Evolutionary conservation across 2,888 invertebrate species (phyloP), one percentile per base, ranked within the genome.

Genomic region (Himalopsyche anomala): DNA sequence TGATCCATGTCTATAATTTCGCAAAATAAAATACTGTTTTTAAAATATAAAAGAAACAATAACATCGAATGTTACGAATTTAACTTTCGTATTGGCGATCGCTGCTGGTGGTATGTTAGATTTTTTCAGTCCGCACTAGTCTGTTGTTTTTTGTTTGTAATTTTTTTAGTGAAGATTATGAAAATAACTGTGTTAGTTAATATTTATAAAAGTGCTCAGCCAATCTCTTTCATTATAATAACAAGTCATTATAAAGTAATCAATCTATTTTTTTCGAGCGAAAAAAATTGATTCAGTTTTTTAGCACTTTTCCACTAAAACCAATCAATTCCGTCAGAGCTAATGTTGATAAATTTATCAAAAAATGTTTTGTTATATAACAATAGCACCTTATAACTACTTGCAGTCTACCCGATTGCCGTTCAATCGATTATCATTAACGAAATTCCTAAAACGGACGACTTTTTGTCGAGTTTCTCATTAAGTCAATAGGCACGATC

Each of bases 401-500:
- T 5, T 2, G 62, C 51, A 51, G 62, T 62, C 19, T 62, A 62
- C 19, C 19, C 62, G 62, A 19, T 62, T 62, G 19, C 62, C 19
- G 62, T 62, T 19, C 19, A 62, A 62, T 62, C 62, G 62, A 62
- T 62, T 19, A 62, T 62, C 62, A 62, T 62, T 62, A 62, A 62
- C 62, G 62, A 62, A 62, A 19, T 62, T 62, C 62, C 19, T 19
- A 19, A 62, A 62, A 62, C 62, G 62, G n/a, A 2, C 6, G 62
- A 42, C 38, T 84, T 84, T 84, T 84, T 84, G 11, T 19, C 9
- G 11, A 81, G 42, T 56, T 81, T 81, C 80, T 81, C 84, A 84
- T 84, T 84, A 84, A 56, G 55, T 62, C 84, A 80, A 84, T 84
- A 84, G 42, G 62, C 81, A 55, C 84, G 81, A 17, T 80, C 40